Evolutionary conservation across 2,113 vertebrate genomes (phyloP), one percentile per base, ranked within the genome.

Genomic region (Entelurus aequoreus): DNA sequence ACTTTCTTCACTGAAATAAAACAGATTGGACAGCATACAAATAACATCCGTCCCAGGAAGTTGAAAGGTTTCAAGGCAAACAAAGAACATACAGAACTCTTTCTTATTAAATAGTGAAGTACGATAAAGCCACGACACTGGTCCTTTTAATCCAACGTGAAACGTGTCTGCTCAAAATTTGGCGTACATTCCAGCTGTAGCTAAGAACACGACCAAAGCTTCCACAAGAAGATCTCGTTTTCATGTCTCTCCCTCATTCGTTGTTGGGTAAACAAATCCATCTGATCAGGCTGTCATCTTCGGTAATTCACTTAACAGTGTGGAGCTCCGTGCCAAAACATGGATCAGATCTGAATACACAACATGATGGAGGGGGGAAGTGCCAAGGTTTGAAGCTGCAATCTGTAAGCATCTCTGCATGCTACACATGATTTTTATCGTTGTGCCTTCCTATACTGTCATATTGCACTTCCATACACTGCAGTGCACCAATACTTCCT

Each of bases 61-160:
- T 84, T 84, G 79, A 82, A 86, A 82, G 76, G 77, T 85, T 82
- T 83, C 74, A 80, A 86, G 86, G 83, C 86, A 82, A 85, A 86
- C 75, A 81, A 84, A 46, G 77, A 84, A 85, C 76, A 86, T 79
- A 87, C 77, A 80, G 63, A 84, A 79, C 74, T 74, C 76, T 87
- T 84, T 70, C 70, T 79, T 74, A 75, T 71, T 87, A 83, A 84
- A 64, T 73, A 77, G 78, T 84, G 81, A 77, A 79, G 79, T 75
- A 76, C 11, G 12, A 11, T 46, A 46, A 42, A 3, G 40, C 10
- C 40, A 42, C 40, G 8, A 6, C 40, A 10, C 40, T 10, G 74
- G 80, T 86, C 77, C 77, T 60, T 82, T 58, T 42, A 80, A 80
- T 50, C 71, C 63, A 81, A 87, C 79, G 76, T 65, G 83, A 85